Percentiles rank a stretch among this genome's conserved stretches.
These are phyloP conservation scores for Archaeoteleia sp. DNA, from an alignment of 2,888 invertebrate species.

Conservation along the genomic window DNA sequence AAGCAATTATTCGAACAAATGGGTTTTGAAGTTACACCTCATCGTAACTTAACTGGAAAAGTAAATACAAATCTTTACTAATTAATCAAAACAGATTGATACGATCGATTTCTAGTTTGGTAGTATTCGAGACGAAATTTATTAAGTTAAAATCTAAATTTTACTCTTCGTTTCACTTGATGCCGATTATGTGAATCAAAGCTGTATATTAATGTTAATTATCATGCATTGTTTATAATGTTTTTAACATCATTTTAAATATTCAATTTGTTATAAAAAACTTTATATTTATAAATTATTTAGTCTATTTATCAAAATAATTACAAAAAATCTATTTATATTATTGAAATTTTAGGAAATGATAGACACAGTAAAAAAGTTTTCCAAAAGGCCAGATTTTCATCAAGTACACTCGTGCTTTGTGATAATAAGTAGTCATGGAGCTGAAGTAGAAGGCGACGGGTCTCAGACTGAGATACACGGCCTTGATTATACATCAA, in stretches of 20 bases:
- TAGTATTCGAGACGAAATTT: neutral
- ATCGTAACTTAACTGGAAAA: conserved; percentile 60
- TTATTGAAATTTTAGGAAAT: no score
- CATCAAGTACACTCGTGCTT: conserved; percentile 67
- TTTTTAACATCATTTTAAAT: conserved; percentile 3
- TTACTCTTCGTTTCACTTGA: neutral
- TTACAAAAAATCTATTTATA: no score
- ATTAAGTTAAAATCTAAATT: neutral
- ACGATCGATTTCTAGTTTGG: no score
- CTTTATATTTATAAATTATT: no score
- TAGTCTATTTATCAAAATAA: no score
- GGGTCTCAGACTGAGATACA: conserved; percentile 59
- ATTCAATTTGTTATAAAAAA: no score
- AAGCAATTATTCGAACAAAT: conserved; percentile 65
- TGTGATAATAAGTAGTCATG: conserved; percentile 69
- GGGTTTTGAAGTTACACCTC: conserved; percentile 64
- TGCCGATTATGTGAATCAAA: neutral
- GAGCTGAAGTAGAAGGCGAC: conserved; percentile 54
- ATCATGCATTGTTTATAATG: no score
- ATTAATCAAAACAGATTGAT: no score
- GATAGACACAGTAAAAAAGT: conserved; percentile 55
- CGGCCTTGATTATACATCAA: conserved; percentile 56
- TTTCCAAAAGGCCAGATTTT: conserved; percentile 60
- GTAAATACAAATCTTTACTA: conserved; percentile 51
- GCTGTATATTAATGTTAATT: no score